phyloP scores from a whole-genome alignment of 2,797 vertebrate species.

The Loriculus beryllinus region DNA sequence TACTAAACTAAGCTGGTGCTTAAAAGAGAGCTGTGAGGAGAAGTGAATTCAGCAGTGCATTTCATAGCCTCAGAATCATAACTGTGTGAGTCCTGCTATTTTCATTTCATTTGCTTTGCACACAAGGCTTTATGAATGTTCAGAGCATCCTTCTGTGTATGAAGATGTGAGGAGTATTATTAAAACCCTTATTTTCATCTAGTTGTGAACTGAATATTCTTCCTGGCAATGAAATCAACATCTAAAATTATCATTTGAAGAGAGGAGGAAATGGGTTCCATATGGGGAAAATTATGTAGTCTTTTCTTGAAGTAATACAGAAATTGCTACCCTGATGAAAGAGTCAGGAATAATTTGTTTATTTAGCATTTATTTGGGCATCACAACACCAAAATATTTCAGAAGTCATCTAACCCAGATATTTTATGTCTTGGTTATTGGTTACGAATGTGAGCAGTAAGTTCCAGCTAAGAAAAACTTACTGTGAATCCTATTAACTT shows the following conservation, averaged over 20 bases:
- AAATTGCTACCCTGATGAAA: constrained; percentile 41
- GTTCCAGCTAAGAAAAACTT: background rate
- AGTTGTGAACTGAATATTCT: background rate
- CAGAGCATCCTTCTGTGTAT: background rate
- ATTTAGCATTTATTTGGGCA: constrained; percentile 23
- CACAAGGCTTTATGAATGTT: background rate
- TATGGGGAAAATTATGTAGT: constrained; percentile 34
- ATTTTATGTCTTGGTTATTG: constrained; percentile 20
- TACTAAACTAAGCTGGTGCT: background rate
- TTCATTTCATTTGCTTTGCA: background rate
- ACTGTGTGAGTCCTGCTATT: background rate
- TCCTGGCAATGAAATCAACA: background rate
- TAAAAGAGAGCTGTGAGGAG: background rate
- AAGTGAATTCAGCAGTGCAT: background rate
- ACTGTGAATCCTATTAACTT: background rate
- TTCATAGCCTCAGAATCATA: background rate
- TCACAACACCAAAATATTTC: background rate
- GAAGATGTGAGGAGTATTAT: background rate
- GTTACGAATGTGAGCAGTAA: background rate
- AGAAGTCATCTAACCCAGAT: background rate
- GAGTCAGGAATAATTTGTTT: constrained; percentile 49
- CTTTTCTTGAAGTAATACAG: background rate
- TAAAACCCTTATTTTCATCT: constrained; percentile 22
- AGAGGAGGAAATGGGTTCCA: constrained; percentile 2
- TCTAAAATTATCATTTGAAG: constrained; percentile 24